Base-by-base conservation (phyloP, 2,797 vertebrate genomes). In the Carapus acus region DNA sequence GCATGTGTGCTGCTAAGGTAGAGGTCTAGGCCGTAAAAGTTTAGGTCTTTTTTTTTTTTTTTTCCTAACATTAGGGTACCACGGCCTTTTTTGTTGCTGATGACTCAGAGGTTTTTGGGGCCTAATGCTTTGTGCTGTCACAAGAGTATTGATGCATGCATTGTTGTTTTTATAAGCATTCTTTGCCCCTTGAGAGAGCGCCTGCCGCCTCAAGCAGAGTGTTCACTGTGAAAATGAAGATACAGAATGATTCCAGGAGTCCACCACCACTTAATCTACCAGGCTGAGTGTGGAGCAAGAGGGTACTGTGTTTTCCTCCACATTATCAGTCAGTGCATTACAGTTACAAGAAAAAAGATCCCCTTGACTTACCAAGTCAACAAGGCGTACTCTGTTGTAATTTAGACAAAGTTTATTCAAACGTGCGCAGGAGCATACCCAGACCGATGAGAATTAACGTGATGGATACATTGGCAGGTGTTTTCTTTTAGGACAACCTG, bases 81-180 rank as follows among this genome's bases (percentile, higher is more conserved):
- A 68, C 49, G n/a, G 33, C 27, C 11, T 67, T 77, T 71, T 41
- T 62, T 19, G 13, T 57, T 52, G 37, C 42, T 67, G 80, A 72
- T 67, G 73, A 80, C 56, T 77, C 68, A 67, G 69, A 67, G 1
- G 36, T 46, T 73, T 72, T 5, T n/a, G n/a, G 2, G 22, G 48
- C 74, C 72, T 72, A 67, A 70, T 69, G 71, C 58, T 57, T n/a
- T 54, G 24, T 67, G 57, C 61, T n/a, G 8, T 66, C 60, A 71
- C 54, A 69, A 38, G 45, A 65, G 57, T 70, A 75, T 69, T 16
- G 27, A 69, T 63, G 73, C 58, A 56, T 58, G 49, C 53, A 33
- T 40, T 18, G 20, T 21, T 60, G 55, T 68, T 71, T 74, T 74
- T 77, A 73, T 69, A 64, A 65, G 41, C 59, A 58, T 52, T 67